Conservation (phyloP, 2,888 invertebrate genomes). For the Conomelus anceps region DNA sequence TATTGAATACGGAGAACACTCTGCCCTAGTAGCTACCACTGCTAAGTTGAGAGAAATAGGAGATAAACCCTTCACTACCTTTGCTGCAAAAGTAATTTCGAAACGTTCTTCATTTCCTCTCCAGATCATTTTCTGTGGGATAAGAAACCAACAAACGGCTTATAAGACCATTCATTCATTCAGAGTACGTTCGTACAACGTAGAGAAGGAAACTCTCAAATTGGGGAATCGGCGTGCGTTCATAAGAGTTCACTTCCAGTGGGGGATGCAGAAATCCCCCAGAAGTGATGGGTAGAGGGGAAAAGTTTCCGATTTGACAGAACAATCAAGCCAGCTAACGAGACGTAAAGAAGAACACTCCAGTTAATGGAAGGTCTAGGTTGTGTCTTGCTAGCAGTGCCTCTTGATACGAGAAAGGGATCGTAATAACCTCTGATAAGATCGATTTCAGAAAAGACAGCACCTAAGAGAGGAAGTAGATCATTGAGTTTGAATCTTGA, state of each 20-base stretch:
- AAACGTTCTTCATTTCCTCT: conserved; percentile 1
- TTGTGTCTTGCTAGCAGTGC: background rate
- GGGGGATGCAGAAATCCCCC: background rate
- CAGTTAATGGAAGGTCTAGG: background rate
- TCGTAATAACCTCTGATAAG: background rate
- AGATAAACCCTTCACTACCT: background rate
- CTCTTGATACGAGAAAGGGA: background rate
- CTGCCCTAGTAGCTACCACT: background rate
- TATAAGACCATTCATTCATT: background rate
- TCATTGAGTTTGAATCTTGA: background rate
- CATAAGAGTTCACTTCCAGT: background rate
- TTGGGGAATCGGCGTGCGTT: background rate
- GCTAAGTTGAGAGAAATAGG: background rate
- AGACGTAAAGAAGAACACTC: background rate
- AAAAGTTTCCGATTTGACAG: background rate
- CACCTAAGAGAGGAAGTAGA: background rate
- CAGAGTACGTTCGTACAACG: background rate
- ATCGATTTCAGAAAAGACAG: background rate
- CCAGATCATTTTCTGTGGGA: background rate
- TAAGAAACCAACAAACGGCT: background rate
- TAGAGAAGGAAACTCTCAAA: background rate
- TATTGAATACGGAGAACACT: background rate
- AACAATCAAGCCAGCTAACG: background rate
- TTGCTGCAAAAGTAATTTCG: background rate
- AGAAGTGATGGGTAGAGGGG: background rate